Base-by-base conservation (phyloP, 1,140 invertebrate genomes). In the Pseudobourletiella spinata region DNA sequence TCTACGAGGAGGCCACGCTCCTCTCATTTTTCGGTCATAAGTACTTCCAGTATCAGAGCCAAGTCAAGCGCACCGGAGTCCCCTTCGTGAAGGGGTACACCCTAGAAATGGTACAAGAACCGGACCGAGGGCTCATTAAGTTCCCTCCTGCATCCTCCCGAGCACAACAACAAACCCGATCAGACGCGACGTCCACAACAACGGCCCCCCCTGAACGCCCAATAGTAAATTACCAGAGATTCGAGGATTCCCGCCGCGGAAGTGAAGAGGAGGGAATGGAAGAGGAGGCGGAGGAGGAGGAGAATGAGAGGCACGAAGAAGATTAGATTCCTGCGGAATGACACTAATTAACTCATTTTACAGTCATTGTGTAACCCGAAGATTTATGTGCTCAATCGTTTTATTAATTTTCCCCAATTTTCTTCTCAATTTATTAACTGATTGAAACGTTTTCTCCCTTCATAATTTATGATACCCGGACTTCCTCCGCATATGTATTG, bases 1-100 rank as follows among this genome's bases (percentile, higher is more conserved):
- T 80, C 59, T 83, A 88, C 50, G 96, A 99, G 79, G 96, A 99
- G 79, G 81, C 87, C 28, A 89, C 86, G n/a, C 76, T 99, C 42
- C 74, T 98, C 0, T 86, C 86, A 63, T 99, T 99, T 78, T 99
- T 99, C 74, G 91, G 90, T 1, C 79, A 85, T 65, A 82, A 91
- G 35, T 99, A 99, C 73, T 72, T 84, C 1, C 78, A 86, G 55
- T 99, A 99, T 76, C 91, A 98, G 74, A 79, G 86, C 65, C 78
- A 79, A 72, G 93, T 98, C 1, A 80, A 84, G 3, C 32, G 46
- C 28, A 93, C 89, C 29, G 95, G 96, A 1, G 78, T 99, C 65
- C 96, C 96, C 11, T 92, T 94, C 73, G 95, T 98, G 57, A 75
- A 79, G 63, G 95, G 90, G 2, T 89, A 87, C 74, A 74, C 46